These are phyloP conservation scores for Elgaria multicarinata DNA, from an alignment of 2,113 vertebrate genomes.

Conservation along the genomic window DNA sequence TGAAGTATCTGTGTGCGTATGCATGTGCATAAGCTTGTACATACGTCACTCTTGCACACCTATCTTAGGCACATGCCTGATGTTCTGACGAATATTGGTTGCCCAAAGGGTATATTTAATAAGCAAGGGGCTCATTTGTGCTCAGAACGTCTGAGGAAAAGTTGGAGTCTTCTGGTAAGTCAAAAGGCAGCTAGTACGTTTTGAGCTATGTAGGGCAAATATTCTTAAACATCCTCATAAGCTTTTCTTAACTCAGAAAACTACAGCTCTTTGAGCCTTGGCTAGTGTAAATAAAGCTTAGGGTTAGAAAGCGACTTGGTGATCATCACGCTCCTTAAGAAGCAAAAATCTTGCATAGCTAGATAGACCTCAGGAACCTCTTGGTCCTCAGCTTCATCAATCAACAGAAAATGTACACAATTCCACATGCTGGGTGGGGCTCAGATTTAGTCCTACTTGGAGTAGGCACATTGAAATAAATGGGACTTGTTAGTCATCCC, in stretches of 20 bases:
- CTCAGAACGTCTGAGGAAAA: slow-evolving; percentile 9
- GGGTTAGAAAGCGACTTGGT: not conserved
- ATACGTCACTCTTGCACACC: slow-evolving; percentile 46
- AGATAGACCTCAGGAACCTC: not conserved
- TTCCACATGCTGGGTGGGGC: not conserved
- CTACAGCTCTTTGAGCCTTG: not conserved
- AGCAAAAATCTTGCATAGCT: not conserved
- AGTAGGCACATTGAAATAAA: too few species aligned
- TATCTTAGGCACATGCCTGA: slow-evolving; percentile 49
- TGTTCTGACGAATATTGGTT: slow-evolving; percentile 8
- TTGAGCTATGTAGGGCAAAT: not conserved
- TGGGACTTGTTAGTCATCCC: too few species aligned
- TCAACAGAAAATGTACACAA: not conserved
- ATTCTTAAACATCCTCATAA: not conserved
- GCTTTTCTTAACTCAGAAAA: not conserved
- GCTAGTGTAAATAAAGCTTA: not conserved
- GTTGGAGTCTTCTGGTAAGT: not conserved
- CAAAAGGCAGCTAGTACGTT: not conserved
- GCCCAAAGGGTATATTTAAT: slow-evolving; percentile 29
- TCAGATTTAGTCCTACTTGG: too few species aligned
- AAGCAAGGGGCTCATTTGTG: not conserved
- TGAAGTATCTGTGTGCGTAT: slow-evolving; percentile 23
- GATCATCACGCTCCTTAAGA: not conserved
- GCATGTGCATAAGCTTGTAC: not conserved
- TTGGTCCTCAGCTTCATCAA: not conserved